Base-by-base conservation (phyloP, 2,797 vertebrate genomes). In the Lacerta bilineata region DNA sequence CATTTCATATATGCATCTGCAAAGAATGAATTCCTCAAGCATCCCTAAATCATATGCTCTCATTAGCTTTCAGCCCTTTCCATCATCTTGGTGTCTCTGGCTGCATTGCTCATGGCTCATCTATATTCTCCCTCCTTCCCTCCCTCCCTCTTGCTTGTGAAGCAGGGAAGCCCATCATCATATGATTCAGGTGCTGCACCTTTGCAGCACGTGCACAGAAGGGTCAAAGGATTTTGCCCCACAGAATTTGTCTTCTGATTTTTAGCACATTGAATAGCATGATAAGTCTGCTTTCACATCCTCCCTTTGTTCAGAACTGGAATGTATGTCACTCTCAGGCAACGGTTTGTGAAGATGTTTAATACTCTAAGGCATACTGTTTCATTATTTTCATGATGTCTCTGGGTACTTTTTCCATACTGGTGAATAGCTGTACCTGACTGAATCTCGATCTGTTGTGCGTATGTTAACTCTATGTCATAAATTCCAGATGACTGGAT, bases 301-400 rank as follows among this genome's bases (percentile, higher is more conserved):
- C 20, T 90, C n/a, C 1, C 55, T 90, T 86, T 4, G 0, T 87
- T 75, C 85, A 87, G 25, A 59, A 1, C 71, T 85, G 17, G 15
- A 88, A 74, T 4, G 5, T 36, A 9, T 50, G 4, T 1, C 2
- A 66, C 20, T 80, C 84, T 84, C 74, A 3, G 39, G 85, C 39
- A 91, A 80, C 41, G 3, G 71, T 88, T 86, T 74, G 17, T 86
- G 59, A 33, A 87, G n/a, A 75, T 80, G 80, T 83, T 91, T 84
- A 27, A 71, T 88, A 8, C 1, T 77, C 8, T 5, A 64, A 5
- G 1, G 81, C 5, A 23, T 85, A 55, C 29, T 80, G 80, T 83
- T 74, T 29, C 80, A 7, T 84, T 46, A 23, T 71, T 89, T 89
- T 3, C 20, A 43, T 8, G 29, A 0, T 41, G 2, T 71, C 17